Conservation (phyloP, 2,888 invertebrate genomes). For the Hylaea fasciaria region DNA sequence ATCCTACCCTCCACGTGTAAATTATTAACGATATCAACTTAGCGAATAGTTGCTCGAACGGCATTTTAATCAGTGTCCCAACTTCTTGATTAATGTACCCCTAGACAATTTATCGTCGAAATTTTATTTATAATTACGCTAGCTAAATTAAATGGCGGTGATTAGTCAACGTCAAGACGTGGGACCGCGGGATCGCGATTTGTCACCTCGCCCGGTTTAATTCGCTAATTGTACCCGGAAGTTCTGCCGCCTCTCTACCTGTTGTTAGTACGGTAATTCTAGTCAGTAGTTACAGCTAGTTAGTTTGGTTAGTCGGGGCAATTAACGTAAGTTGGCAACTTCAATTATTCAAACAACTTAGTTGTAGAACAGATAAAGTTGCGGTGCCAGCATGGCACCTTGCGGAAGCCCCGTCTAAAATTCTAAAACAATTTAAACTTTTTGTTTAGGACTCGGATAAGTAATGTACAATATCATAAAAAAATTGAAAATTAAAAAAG, state of each 20-base stretch:
- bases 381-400: slow-evolving; percentile 39
- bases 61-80: slow-evolving; percentile 86
- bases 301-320: slow-evolving; percentile 51
- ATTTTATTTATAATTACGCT: slow-evolving; percentile 85
- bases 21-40: slow-evolving; percentile 84
- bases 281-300: slow-evolving; percentile 61
- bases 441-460: slow-evolving; percentile 31
- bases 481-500: slow-evolving; percentile 55
- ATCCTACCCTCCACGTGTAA: slow-evolving; percentile 70
- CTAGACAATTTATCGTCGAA: slow-evolving; percentile 81
- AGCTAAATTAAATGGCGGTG: slow-evolving; percentile 80
- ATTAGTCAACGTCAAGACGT: slow-evolving; percentile 81
- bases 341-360: slow-evolving; percentile 62
- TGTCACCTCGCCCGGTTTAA: slow-evolving; percentile 80
- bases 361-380: slow-evolving; percentile 24
- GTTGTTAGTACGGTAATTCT: slow-evolving; percentile 72
- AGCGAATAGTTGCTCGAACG: slow-evolving; percentile 82
- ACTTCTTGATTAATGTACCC: slow-evolving; percentile 85
- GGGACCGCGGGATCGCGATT: slow-evolving; percentile 79
- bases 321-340: slow-evolving; percentile 63
- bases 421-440: slow-evolving; percentile 25
- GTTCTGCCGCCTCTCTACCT: slow-evolving; percentile 71
- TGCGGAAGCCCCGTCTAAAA: slow-evolving; percentile 43
- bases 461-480: slow-evolving; percentile 51
- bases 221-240: slow-evolving; percentile 81